phyloP scores from a whole-genome alignment of 2,888 invertebrate genomes.

The Mactromeris polynyma region DNA sequence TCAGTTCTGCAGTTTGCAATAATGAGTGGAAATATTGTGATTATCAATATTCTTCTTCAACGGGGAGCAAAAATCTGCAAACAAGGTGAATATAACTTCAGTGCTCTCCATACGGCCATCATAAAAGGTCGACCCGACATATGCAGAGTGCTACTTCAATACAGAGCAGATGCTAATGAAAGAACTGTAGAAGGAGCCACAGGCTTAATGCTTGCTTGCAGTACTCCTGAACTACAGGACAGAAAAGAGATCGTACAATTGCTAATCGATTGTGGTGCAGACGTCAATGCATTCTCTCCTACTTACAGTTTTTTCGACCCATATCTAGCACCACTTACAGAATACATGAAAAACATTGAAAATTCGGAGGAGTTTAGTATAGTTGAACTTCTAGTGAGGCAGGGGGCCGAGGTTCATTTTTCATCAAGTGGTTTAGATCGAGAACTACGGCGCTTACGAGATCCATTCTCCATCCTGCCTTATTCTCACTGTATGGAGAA shows the following conservation, averaged over 20 bases:
- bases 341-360: constrained; percentile 90
- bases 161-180: constrained; percentile 88
- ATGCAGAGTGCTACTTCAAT: constrained; percentile 85
- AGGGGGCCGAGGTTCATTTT: constrained; percentile 90
- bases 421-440: constrained; percentile 89
- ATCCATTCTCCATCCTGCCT: constrained; percentile 94
- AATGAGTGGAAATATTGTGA: constrained; percentile 91
- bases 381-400: constrained; percentile 91
- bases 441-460: constrained; percentile 82
- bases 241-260: constrained; percentile 80
- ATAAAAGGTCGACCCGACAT: constrained; percentile 88
- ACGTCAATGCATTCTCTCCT: constrained; percentile 87
- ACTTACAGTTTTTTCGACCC: constrained; percentile 89
- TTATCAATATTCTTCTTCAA: constrained; percentile 93
- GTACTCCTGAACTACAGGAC: constrained; percentile 80
- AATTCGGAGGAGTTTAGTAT: constrained; percentile 91
- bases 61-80: constrained; percentile 93
- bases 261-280: constrained; percentile 82
- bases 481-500: constrained; percentile 91
- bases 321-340: constrained; percentile 92
- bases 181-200: constrained; percentile 86
- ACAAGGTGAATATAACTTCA: constrained; percentile 90
- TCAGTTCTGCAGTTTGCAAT: constrained; percentile 96
- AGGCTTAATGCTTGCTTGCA: constrained; percentile 87
- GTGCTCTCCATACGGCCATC: constrained; percentile 95